Evolutionary conservation across 1,140 invertebrate genomes (phyloP).

Genomic region (Helicoverpa armigera): DNA sequence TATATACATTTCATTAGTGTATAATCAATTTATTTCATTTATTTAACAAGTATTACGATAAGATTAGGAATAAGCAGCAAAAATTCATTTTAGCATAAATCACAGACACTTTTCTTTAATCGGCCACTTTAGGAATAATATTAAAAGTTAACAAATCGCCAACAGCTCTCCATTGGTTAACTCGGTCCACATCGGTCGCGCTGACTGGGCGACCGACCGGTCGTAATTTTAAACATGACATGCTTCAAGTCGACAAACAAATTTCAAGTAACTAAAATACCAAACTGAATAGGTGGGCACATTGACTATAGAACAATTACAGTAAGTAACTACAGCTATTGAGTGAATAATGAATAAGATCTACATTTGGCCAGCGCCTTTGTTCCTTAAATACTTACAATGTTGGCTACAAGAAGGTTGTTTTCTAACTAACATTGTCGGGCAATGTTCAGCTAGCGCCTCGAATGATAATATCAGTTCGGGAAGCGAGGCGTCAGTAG

Average conservation of each 20-base stretch:
- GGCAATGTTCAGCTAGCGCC: conserved; percentile 9
- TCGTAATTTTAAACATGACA: neutral
- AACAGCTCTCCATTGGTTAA: conserved; percentile 14
- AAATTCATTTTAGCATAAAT: conserved; percentile 82
- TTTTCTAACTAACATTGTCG: conserved; percentile 1
- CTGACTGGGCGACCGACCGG: neutral
- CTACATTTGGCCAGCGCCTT: conserved; percentile 58
- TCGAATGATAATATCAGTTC: conserved; percentile 53
- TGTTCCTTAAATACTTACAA: conserved; percentile 45
- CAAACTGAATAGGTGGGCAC: conserved; percentile 77
- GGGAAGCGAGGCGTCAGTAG: conserved; percentile 44
- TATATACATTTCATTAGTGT: conserved; percentile 77
- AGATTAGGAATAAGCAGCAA: conserved; percentile 82
- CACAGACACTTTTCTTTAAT: conserved; percentile 82
- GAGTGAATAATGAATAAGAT: conserved; percentile 57
- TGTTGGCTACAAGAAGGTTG: conserved; percentile 42
- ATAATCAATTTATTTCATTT: conserved; percentile 61
- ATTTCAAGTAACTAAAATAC: conserved; percentile 61
- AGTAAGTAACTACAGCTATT: conserved; percentile 62
- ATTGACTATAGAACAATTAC: conserved; percentile 76
- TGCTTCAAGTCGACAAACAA: conserved; percentile 35
- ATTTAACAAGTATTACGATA: conserved; percentile 71
- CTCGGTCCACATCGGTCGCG: neutral
- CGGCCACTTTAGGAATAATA: conserved; percentile 56
- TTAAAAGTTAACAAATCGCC: conserved; percentile 26